Conservation (phyloP, 2,888 invertebrate genomes). For the Phortica magna region DNA sequence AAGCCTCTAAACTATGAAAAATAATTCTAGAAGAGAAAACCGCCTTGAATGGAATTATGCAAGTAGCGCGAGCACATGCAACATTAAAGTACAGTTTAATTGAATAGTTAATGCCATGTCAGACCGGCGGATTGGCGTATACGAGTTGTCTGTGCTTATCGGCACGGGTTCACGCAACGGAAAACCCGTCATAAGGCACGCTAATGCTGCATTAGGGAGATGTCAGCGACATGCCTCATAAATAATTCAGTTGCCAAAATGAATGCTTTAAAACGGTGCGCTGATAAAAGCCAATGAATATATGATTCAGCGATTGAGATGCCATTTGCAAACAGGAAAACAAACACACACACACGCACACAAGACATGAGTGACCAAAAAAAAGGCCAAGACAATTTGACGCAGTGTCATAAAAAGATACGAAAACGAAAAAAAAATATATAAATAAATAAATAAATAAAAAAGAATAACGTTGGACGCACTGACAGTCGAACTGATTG, state of each 20-base stretch:
- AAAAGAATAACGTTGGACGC: neutral
- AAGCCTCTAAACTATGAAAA: too few species aligned
- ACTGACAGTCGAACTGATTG: neutral
- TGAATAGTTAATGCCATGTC: too few species aligned
- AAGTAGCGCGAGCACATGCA: too few species aligned
- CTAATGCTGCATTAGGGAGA: neutral
- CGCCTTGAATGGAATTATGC: too few species aligned
- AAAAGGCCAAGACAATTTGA: neutral
- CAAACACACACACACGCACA: neutral
- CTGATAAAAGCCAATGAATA: conserved; percentile 17
- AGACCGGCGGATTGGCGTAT: neutral
- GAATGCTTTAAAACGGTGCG: conserved; percentile 6
- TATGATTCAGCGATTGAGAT: conserved; percentile 30
- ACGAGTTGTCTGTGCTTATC: neutral
- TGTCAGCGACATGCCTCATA: conserved; percentile 25
- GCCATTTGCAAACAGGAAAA: conserved; percentile 4
- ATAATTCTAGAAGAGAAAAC: too few species aligned
- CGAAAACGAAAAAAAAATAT: neutral
- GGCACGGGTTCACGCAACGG: too few species aligned
- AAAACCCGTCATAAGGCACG: conserved; percentile 10
- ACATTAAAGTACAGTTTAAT: too few species aligned
- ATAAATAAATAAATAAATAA: neutral
- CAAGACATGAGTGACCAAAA: neutral
- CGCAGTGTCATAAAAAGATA: neutral
- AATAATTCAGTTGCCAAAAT: conserved; percentile 18